Percentiles rank a stretch among this genome's conserved stretches.
phyloP scores from a whole-genome alignment of 2,888 invertebrate genomes.

The Lypha dubia region DNA sequence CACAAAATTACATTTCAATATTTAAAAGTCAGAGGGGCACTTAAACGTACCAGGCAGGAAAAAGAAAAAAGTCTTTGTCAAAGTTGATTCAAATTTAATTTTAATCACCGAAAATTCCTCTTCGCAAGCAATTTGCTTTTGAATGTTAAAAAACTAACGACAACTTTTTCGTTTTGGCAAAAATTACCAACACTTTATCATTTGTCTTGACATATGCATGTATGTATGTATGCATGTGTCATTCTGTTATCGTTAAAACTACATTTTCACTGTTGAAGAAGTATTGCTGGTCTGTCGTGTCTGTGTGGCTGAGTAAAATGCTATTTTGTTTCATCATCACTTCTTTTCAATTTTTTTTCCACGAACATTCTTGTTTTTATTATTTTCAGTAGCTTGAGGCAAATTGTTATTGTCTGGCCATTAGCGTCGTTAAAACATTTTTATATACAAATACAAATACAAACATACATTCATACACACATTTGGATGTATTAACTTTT shows the following conservation, averaged over 20 bases:
- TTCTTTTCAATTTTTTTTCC: not conserved
- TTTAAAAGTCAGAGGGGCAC: no score
- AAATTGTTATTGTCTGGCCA: constrained; percentile 67
- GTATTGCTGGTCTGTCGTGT: not conserved
- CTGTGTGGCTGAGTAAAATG: no score
- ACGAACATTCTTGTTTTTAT: constrained; percentile 19
- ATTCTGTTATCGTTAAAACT: constrained; percentile 50
- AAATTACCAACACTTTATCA: constrained; percentile 32
- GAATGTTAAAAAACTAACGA: no score
- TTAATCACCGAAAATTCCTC: no score
- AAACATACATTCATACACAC: no score
- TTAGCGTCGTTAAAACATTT: constrained; percentile 60
- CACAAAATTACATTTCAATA: no score
- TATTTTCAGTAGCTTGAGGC: constrained; percentile 36
- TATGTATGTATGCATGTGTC: no score
- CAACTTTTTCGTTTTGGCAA: not conserved
- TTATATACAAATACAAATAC: constrained; percentile 23
- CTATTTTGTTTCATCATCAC: constrained; percentile 6
- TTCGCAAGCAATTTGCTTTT: no score
- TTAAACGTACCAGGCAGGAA: no score
- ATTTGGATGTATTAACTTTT: no score
- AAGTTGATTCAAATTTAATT: no score
- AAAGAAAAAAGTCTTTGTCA: no score
- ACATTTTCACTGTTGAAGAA: constrained; percentile 1
- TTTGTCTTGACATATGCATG: constrained; percentile 51